Conservation (phyloP, 1,140 invertebrate species). For the Tribolium madens region DNA sequence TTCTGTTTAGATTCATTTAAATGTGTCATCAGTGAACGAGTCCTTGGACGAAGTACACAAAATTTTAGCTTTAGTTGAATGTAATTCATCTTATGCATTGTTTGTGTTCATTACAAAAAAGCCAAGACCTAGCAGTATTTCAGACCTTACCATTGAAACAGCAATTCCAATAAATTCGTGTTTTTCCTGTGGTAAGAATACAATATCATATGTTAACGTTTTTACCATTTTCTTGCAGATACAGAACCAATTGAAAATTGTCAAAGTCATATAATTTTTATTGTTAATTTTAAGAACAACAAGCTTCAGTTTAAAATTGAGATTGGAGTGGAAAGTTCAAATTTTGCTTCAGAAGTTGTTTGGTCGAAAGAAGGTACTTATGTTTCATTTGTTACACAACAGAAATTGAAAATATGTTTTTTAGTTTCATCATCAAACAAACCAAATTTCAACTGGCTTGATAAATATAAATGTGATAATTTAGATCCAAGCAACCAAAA, state of each 20-base stretch:
- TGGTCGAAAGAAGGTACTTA: conserved; percentile 70
- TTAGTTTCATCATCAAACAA: conserved; percentile 52
- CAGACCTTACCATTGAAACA: conserved; percentile 79
- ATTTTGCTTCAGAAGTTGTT: conserved; percentile 70
- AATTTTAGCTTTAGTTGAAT: conserved; percentile 77
- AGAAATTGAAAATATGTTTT: conserved; percentile 49
- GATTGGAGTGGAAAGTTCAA: conserved; percentile 73
- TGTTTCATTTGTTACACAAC: too few relatives aligned
- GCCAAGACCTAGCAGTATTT: conserved; percentile 74
- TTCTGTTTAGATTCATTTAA: conserved; percentile 60
- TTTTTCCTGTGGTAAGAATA: conserved; percentile 78
- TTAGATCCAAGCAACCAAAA: conserved; percentile 19
- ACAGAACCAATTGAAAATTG: conserved; percentile 68
- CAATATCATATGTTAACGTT: neutral
- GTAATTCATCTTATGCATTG: conserved; percentile 73
- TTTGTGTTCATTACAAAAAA: conserved; percentile 73
- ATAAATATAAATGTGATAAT: conserved; percentile 59
- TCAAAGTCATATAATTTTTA: conserved; percentile 71
- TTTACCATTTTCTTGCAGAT: conserved; percentile 66
- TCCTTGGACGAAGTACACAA: conserved; percentile 64
- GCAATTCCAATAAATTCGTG: conserved; percentile 80
- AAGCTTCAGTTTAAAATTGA: conserved; percentile 75
- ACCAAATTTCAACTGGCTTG: conserved; percentile 58
- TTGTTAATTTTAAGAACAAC: conserved; percentile 71
- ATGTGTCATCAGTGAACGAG: conserved; percentile 58